Percentiles rank a stretch among this genome's conserved stretches.
Conservation (phyloP, 37 sponge, comb jelly and placozoan species). For the Cliona cf. orientalis region DNA sequence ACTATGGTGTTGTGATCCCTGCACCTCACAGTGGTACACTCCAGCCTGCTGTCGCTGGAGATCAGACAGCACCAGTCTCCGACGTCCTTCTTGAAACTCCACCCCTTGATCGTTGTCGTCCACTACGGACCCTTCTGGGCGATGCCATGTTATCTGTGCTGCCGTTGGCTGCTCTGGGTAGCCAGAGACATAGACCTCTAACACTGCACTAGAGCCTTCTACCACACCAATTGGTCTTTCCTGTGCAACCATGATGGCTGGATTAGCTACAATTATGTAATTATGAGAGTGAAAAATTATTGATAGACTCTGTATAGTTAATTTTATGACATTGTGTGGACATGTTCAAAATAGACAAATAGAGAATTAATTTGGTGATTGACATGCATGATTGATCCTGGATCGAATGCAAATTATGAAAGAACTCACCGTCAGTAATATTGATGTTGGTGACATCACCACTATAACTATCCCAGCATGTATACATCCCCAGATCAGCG, state of each 20-base stretch:
- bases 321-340: too few relatives aligned
- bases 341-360: not conserved
- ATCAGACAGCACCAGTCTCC: constrained; percentile 8
- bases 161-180: not conserved
- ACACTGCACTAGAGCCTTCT: not conserved
- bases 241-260: not conserved
- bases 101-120: not conserved
- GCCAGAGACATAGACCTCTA: not conserved
- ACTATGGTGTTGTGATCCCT: not conserved
- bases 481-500: constrained; percentile 15
- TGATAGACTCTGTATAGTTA: too few relatives aligned
- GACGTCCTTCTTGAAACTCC: not conserved
- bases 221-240: not conserved
- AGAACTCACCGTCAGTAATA: constrained; percentile 9
- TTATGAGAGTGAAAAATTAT: too few relatives aligned
- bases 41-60: constrained; percentile 8
- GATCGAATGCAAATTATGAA: not conserved
- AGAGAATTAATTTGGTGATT: not conserved
- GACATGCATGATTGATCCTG: not conserved
- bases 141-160: constrained; percentile 11
- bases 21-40: constrained; percentile 1
- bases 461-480: constrained; percentile 14
- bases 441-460: not conserved
- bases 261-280: too few relatives aligned
- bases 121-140: not conserved